Evolutionary conservation across 2,797 vertebrate species (phyloP).

Genomic region (Sciurus carolinensis): DNA sequence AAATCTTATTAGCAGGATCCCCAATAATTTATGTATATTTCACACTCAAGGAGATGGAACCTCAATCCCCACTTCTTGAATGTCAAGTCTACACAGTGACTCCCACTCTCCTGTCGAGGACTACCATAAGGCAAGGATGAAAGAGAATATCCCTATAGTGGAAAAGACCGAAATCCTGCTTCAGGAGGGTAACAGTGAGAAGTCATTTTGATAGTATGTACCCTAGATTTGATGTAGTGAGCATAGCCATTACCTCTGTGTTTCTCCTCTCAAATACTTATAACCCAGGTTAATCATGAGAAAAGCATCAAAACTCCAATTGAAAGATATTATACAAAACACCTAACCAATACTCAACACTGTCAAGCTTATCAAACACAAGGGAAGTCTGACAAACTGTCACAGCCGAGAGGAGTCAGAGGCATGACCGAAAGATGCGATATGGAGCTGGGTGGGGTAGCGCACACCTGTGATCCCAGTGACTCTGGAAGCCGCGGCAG

Average conservation of each 20-base stretch:
- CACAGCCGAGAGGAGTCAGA: not conserved
- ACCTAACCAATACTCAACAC: not conserved
- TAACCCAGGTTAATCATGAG: not conserved
- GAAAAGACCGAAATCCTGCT: not conserved
- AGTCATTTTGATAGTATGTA: not conserved
- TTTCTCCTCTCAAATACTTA: not conserved
- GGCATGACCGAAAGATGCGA: not conserved
- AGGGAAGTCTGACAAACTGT: not conserved
- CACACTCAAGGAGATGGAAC: not conserved
- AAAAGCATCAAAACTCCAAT: not conserved
- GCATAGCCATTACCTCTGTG: not conserved
- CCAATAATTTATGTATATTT: not conserved
- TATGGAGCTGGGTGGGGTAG: too few species aligned
- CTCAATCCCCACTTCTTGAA: not conserved
- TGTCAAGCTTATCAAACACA: not conserved
- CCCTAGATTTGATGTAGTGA: not conserved
- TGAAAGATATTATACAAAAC: not conserved
- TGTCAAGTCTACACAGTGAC: too few species aligned
- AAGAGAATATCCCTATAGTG: too few species aligned
- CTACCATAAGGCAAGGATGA: not conserved
- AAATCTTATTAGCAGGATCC: not conserved
- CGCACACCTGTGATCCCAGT: too few species aligned
- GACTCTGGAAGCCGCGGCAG: too few species aligned
- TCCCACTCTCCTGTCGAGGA: not conserved
- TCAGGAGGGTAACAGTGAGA: not conserved